A percentile compares a stretch with the other conserved stretches of the same genome.
Conservation (phyloP, 2,113 vertebrate species). For the Choloepus hoffmanni region DNA sequence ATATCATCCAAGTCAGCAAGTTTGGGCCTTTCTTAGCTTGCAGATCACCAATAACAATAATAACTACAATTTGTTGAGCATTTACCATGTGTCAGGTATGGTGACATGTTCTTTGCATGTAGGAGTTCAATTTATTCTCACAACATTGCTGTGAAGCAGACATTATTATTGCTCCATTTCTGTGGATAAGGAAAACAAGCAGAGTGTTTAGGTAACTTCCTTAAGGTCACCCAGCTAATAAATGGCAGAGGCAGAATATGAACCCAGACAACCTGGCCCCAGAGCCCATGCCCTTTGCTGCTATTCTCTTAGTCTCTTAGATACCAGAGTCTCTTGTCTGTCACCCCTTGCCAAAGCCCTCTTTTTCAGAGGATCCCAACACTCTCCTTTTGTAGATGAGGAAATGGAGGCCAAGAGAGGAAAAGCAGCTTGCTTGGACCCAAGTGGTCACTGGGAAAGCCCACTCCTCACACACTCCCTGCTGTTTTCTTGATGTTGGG, state of each 20-base stretch:
- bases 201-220: neutral
- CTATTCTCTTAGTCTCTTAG: neutral
- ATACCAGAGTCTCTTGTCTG: neutral
- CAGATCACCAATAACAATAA: neutral
- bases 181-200: neutral
- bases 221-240: neutral
- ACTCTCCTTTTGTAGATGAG: neutral
- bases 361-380: neutral
- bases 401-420: neutral
- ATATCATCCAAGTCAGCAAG: neutral
- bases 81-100: neutral
- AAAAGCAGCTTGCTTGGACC: neutral
- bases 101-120: neutral
- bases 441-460: neutral
- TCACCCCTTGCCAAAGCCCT: neutral
- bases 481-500: neutral
- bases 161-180: neutral
- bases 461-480: fast-evolving
- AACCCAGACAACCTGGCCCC: neutral
- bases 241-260: neutral
- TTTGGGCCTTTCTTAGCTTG: constrained; percentile 1
- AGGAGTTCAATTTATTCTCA: constrained; percentile 12
- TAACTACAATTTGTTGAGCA: neutral
- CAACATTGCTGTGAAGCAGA: neutral
- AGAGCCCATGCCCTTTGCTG: neutral